Base-by-base conservation (phyloP, 1,140 invertebrate genomes). In the Spodoptera frugiperda region DNA sequence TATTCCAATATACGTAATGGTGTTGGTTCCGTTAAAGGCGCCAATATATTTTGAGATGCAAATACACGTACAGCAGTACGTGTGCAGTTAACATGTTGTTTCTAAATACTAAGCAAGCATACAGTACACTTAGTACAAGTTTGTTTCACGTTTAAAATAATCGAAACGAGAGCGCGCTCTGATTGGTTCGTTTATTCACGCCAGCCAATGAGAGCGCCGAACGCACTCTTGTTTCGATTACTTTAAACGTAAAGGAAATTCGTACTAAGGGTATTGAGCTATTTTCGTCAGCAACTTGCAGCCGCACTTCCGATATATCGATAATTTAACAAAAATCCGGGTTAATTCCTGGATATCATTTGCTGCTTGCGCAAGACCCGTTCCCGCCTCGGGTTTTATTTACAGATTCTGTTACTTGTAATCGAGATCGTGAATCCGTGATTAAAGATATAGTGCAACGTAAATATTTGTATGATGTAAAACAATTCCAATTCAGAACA, bases 321-420 rank as follows among this genome's bases (percentile, higher is more conserved):
- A 87, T 89, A 85, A 87, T 88, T 88, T 82, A 80, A 84, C 80
- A 84, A 87, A 89, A 89, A 91, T 86, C 76, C 83, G 88, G 91
- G 91, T 89, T 90, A 92, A 91, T 89, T 89, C 86, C 85, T 88
- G 82, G 80, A 90, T 88, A 91, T 90, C 87, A 88, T 65, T 75
- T 30, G 72, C 46, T 21, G 21, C 80, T 92, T 91, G 82, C 88
- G 84, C 79, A 89, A 55, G 77, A 81, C 71, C 68, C 77, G 79
- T 82, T 79, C 78, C 77, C 76, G 39, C 57, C 78, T 75, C 72
- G 71, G 68, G 73, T 80, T 89, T 86, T 86, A 85, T 87, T 88
- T 87, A 88, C 81, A 82, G 81, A 84, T 81, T 80, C 78, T 79
- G 73, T 84, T 78, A 76, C 77, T 78, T 46, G 78, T 71, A 80